These are phyloP conservation scores for Rhabdophis nuchalis DNA, from an alignment of 2,797 vertebrate species.

Conservation along the genomic window DNA sequence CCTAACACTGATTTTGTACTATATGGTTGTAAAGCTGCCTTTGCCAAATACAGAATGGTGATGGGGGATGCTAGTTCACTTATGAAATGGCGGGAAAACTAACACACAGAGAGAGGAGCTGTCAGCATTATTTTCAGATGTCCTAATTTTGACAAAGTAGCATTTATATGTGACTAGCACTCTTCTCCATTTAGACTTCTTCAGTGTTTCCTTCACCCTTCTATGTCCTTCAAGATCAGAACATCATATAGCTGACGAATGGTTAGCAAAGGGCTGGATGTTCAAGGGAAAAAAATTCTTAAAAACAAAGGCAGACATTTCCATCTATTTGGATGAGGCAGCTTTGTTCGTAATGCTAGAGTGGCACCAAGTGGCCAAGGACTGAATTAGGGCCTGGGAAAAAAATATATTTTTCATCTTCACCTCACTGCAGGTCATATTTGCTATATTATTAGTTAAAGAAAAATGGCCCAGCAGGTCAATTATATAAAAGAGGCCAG, in stretches of 20 bases:
- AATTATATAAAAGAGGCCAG: background rate
- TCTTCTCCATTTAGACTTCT: conserved; percentile 4
- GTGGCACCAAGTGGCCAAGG: conserved; percentile 71
- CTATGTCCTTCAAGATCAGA: conserved; percentile 29
- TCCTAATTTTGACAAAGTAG: conserved; percentile 13
- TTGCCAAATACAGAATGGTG: background rate
- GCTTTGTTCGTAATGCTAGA: conserved; percentile 65
- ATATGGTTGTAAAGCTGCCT: background rate
- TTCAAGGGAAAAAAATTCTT: conserved; percentile 33
- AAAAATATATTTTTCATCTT: background rate
- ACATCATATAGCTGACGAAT: background rate
- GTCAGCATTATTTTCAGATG: background rate
- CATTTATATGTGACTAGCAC: conserved; percentile 11
- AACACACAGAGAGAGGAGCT: background rate
- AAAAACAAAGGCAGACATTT: conserved; percentile 14
- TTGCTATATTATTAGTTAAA: conserved; percentile 12
- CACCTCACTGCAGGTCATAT: background rate
- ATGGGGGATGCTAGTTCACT: background rate
- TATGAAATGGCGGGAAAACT: background rate
- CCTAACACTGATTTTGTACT: background rate
- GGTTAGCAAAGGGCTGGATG: conserved; percentile 6
- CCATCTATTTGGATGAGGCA: background rate
- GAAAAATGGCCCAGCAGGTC: background rate
- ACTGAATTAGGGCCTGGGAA: conserved; percentile 33
- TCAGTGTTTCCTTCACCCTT: conserved; percentile 15